Evolutionary conservation across 2,113 vertebrate species (phyloP), one percentile per base, ranked within the genome.

Genomic region (Oreochromis aureus): DNA sequence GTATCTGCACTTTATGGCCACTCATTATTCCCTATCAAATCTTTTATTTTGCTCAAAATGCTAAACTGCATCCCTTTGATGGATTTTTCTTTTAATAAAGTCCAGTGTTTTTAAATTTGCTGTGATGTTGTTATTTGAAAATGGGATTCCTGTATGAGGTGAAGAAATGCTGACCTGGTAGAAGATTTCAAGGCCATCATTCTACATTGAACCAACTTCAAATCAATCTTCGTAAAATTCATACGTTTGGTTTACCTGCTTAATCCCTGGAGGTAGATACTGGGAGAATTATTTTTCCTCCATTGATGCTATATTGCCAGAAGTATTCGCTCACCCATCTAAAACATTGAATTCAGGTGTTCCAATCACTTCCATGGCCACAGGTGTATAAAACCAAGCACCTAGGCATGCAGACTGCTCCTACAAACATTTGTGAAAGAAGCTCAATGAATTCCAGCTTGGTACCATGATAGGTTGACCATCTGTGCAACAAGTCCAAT

Each of bases 41-140:
- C 81, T 6, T 82, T 89, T 78, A 51, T 51, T 66, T 69, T n/a
- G 22, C 73, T 87, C 79, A 88, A 61, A 48, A 87, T 78, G 54
- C 54, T 51, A 6, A 41, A 73, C 55, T 18, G 36, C 82, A 59
- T 73, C 71, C 36, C 34, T 54, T 7, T 82, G 58, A 86, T 85
- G 84, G 54, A 71, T 88, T 85, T 59, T 92, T 90, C 84, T 90
- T 59, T 82, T 81, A 94, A 92, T 93, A 93, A 94, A 94, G 71
- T 80, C 58, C 82, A 86, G 59, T 89, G 80, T n/a, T n/a, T 76
- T 61, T 61, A 61, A 61, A 34, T 61, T 1, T 61, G 58, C 8
- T 61, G 58, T 61, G 58, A 30, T 61, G 58, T 61, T 61, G 0
- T 61, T 61, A 61, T 61, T 61, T 61, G 30, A 61, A 61, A 61